Base-by-base conservation (phyloP, 2,797 vertebrate genomes). In the Halcyon badia region DNA sequence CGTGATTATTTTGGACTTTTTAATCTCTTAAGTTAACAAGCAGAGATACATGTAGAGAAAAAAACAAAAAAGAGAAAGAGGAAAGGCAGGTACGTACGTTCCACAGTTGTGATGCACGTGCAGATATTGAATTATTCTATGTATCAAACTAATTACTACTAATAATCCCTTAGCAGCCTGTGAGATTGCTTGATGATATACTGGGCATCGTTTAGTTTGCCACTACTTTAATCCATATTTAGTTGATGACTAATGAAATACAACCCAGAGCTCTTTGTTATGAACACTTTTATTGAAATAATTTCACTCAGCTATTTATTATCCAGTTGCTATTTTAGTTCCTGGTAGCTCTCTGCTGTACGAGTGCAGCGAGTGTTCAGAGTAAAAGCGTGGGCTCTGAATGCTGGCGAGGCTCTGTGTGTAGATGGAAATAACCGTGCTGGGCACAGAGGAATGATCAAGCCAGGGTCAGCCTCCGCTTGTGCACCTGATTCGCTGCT, bases 341-440 rank as follows among this genome's bases (percentile, higher is more conserved):
- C 10, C 37, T 2, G 7, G 10, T 39, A 30, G 21, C 77, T 73
- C 26, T 49, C 51, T 61, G 60, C 66, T 52, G 4, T 6, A n/a
- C 0, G 18, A 41, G 20, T 17, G 31, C 21, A 14, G n/a, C 1
- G 14, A 33, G 35, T 0, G 1, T 24, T 66, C 7, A 9, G 44
- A 62, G 30, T 17, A 20, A 35, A 58, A 78, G 15, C 0, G 0
- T 9, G 46, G 35, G 9, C 28, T 65, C 44, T 58, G 52, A 30
- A 2, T 35, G 31, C 31, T 33, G 33, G 5, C 11, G 2, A 12
- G 39, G 33, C 35, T 83, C 30, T 16, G 1, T 14, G 14, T 12
- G 4, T 2, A 4, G 49, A 3, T 5, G 4, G 42, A 31, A 76
- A 79, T 25, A 64, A 35, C 19, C 30, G 2, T 11, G 33, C 39